A percentile compares a stretch with the other conserved stretches of the same genome.
phyloP scores from a whole-genome alignment of 2,888 invertebrate genomes.

The Agrotis segetum region DNA sequence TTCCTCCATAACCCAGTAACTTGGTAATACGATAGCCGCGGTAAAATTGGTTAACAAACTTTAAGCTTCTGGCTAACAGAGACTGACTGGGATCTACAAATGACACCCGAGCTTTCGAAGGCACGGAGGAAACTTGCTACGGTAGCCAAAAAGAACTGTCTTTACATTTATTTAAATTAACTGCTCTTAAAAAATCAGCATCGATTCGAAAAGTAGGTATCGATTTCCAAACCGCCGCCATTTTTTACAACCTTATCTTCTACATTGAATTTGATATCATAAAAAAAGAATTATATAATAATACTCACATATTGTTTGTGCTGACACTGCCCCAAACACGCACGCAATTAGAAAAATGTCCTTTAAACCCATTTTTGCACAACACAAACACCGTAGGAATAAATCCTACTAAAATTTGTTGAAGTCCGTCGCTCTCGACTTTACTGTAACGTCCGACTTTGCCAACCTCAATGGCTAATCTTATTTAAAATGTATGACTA shows the following conservation, averaged over 20 bases:
- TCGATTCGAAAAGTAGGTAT: constrained; percentile 6
- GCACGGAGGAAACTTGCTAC: too few species aligned
- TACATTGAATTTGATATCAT: constrained; percentile 14
- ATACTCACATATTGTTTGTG: constrained; percentile 77
- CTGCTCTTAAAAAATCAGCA: too few species aligned
- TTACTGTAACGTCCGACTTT: constrained; percentile 71
- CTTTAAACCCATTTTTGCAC: constrained; percentile 73
- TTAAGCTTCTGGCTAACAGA: too few species aligned
- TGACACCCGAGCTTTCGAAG: too few species aligned
- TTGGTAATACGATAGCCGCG: too few species aligned
- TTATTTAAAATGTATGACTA: constrained; percentile 73
- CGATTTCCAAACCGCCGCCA: constrained; percentile 49
- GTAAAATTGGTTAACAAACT: too few species aligned
- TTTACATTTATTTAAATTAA: too few species aligned
- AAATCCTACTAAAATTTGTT: constrained; percentile 60
- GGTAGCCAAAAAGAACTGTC: too few species aligned
- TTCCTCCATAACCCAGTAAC: too few species aligned
- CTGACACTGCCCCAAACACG: constrained; percentile 69
- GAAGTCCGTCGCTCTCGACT: constrained; percentile 61
- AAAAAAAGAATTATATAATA: constrained; percentile 28
- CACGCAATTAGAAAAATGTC: constrained; percentile 67
- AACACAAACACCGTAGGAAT: constrained; percentile 58
- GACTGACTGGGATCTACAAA: too few species aligned
- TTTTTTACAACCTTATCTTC: constrained; percentile 56
- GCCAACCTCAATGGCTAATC: constrained; percentile 66